Percentiles rank a stretch among this genome's conserved stretches.
phyloP scores from a whole-genome alignment of 2,113 vertebrate species.

The Pungitius pungitius region DNA sequence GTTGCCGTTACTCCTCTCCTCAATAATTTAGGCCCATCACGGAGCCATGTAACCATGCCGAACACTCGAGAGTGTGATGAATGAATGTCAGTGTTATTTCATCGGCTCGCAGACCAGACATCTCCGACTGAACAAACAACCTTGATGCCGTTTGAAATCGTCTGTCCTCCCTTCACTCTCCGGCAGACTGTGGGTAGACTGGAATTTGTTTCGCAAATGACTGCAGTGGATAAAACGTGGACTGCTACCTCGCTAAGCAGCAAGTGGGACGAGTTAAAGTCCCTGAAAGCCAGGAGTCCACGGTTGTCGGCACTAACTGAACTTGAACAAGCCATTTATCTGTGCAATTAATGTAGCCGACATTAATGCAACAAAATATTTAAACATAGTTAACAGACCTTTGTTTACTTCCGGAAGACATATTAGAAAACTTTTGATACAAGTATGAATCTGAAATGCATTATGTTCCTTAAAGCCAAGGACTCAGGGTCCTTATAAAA shows the following conservation, averaged over 20 bases:
- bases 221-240: slow-evolving; percentile 38
- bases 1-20: slow-evolving; percentile 7
- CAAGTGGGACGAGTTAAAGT: slow-evolving; percentile 19
- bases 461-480: not conserved
- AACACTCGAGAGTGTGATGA: slow-evolving; percentile 17
- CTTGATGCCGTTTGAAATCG: slow-evolving; percentile 35
- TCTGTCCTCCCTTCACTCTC: slow-evolving; percentile 19
- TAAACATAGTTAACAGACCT: too few species aligned
- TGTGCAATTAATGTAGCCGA: too few species aligned
- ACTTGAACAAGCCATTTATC: too few species aligned
- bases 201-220: slow-evolving; percentile 70
- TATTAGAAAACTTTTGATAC: not conserved
- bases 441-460: not conserved
- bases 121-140: slow-evolving; percentile 47
- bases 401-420: too few species aligned
- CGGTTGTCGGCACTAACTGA: not conserved
- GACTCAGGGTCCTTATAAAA: not conserved
- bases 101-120: slow-evolving; percentile 46
- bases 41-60: slow-evolving; percentile 4
- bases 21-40: slow-evolving; percentile 19
- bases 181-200: slow-evolving; percentile 49
- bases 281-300: not conserved
- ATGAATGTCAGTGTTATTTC: slow-evolving; percentile 31
- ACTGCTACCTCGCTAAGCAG: slow-evolving; percentile 28
- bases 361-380: too few species aligned